Percentiles rank a stretch among this genome's conserved stretches.
Evolutionary conservation across 2,888 invertebrate genomes (phyloP).

Genomic region (Crepidodera aurea): DNA sequence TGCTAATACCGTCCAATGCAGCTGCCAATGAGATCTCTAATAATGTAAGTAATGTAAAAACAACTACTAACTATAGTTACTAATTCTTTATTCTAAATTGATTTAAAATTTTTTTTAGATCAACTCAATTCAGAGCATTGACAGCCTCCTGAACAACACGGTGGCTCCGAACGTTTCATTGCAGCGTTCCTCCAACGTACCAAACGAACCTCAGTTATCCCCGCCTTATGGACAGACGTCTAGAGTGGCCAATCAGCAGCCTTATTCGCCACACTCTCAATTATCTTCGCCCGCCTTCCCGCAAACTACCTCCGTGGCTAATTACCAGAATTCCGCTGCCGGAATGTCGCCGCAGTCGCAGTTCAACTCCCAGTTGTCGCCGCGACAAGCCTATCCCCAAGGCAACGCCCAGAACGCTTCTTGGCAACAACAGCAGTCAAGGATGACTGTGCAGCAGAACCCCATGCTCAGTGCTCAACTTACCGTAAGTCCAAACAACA

Average conservation of each 20-base stretch:
- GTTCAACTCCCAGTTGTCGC: constrained; percentile 67
- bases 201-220: constrained; percentile 67
- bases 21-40: constrained; percentile 57
- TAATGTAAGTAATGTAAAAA: constrained; percentile 13
- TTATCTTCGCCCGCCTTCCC: constrained; percentile 56
- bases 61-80: too few species aligned
- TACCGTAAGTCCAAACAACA: constrained; percentile 77
- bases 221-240: constrained; percentile 61
- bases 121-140: constrained; percentile 74
- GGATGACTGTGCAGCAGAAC: constrained; percentile 80
- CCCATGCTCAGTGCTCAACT: constrained; percentile 89
- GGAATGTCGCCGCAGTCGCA: constrained; percentile 68
- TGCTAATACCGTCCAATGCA: constrained; percentile 78
- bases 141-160: constrained; percentile 82
- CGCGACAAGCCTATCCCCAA: constrained; percentile 60
- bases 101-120: constrained; percentile 50
- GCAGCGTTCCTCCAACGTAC: constrained; percentile 71
- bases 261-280: constrained; percentile 63
- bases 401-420: constrained; percentile 45
- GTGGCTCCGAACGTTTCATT: constrained; percentile 90
- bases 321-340: constrained; percentile 60
- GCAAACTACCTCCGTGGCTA: constrained; percentile 54
- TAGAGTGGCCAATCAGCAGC: constrained; percentile 53
- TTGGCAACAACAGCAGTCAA: constrained; percentile 62
- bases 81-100: too few species aligned